Evolutionary conservation across 2,888 invertebrate species (phyloP), one percentile per base, ranked within the genome.

Genomic region (Oscheius sp.): DNA sequence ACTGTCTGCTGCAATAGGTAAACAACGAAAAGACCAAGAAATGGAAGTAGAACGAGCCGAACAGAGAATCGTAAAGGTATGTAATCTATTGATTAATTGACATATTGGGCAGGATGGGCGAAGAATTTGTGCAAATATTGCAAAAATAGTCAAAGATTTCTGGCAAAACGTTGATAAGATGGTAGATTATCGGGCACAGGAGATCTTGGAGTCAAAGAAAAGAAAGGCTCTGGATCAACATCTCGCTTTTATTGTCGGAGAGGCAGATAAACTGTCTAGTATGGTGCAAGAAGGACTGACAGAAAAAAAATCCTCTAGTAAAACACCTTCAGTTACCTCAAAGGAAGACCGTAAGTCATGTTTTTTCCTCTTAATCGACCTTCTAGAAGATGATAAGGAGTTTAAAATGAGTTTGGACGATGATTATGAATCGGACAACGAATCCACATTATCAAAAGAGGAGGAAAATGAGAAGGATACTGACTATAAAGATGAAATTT

Each of bases 151-250:
- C 2, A 91, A 92, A 86, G 92, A 91, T 65, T 98, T 98, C 87
- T 98, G 98, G 97, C 89, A 91, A 2, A 95, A 94, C 87, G 95
- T 95, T 9, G 95, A 96, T 87, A 97, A 96, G 90, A 91, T 92
- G 72, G 81, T 81, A 54, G 82, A 84, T 32, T 72, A 74, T 49
- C 68, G 77, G 24, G 80, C 80, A 2, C 73, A 77, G 72, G 92
- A 93, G 28, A 91, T 94, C 78, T 89, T 96, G 70, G 96, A 97
- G 87, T 94, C 94, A 83, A 94, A 95, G 87, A 90, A 95, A 71
- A 94, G 95, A 87, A 92, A 93, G 86, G 95, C 95, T 0, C 89
- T 97, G 68, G 96, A 97, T 89, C 92, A 95, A 86, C 97, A 97
- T 88, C 90, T 98, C 71, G 94, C 94, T 87, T 95, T 95, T 87